These are phyloP conservation scores for Papilio aristodemus DNA, from an alignment of 1,140 invertebrate genomes.

Conservation along the genomic window DNA sequence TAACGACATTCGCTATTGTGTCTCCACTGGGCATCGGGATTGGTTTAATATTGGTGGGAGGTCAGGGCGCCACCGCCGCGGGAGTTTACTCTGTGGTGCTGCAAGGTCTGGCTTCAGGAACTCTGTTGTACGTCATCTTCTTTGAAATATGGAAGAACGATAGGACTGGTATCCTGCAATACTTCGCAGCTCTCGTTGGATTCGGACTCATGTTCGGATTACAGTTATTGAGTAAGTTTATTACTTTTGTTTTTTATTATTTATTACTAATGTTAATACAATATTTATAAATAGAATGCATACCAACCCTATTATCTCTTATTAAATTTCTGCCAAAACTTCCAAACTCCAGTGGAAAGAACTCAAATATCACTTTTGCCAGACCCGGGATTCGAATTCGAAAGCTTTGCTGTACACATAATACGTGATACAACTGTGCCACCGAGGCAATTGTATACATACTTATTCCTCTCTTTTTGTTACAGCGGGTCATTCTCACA, in stretches of 20 bases:
- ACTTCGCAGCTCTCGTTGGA: slow-evolving; percentile 86
- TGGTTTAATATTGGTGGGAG: slow-evolving; percentile 83
- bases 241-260: too few relatives aligned
- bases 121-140: slow-evolving; percentile 94
- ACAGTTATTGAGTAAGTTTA: slow-evolving; percentile 87
- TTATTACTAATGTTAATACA: too few relatives aligned
- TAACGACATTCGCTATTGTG: slow-evolving; percentile 89
- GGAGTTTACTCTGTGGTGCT: slow-evolving; percentile 85
- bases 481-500: slow-evolving; percentile 58
- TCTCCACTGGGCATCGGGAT: slow-evolving; percentile 90
- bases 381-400: too few relatives aligned
- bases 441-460: background rate
- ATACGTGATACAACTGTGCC: too few relatives aligned
- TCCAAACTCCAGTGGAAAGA: too few relatives aligned
- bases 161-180: slow-evolving; percentile 86
- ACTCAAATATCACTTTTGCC: too few relatives aligned
- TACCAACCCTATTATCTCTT: too few relatives aligned
- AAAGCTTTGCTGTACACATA: too few relatives aligned
- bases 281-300: too few relatives aligned
- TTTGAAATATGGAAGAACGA: slow-evolving; percentile 93
- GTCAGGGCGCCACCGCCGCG: slow-evolving; percentile 78
- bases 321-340: too few relatives aligned
- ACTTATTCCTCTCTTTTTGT: slow-evolving; percentile 41
- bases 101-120: slow-evolving; percentile 92
- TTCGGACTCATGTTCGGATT: slow-evolving; percentile 90